A percentile compares a stretch with the other conserved stretches of the same genome.
Evolutionary conservation across 2,113 vertebrate genomes (phyloP).

Genomic region (Pterocles orientalis): DNA sequence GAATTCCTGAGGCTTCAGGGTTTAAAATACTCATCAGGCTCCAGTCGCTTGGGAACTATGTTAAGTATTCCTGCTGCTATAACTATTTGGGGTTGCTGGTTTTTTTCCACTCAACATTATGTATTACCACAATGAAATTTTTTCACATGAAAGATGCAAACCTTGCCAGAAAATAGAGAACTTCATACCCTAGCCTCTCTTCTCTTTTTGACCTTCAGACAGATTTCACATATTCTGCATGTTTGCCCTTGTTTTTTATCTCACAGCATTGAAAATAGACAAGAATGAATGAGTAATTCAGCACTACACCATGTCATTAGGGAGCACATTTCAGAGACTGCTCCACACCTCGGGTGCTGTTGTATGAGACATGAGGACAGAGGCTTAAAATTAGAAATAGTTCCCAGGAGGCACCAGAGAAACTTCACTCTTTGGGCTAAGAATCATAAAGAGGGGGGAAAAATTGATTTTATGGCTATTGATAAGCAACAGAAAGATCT

Average conservation of each 20-base stretch:
- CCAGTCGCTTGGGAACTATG: constrained; percentile 53
- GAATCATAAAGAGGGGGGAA: neutral
- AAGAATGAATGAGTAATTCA: constrained; percentile 30
- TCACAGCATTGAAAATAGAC: neutral
- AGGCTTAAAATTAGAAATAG: constrained; percentile 46
- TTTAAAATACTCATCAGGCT: constrained; percentile 58
- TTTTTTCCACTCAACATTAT: neutral
- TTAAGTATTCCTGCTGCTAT: constrained; percentile 53
- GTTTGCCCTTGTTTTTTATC: constrained; percentile 35
- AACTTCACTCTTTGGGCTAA: neutral
- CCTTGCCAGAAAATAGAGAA: neutral
- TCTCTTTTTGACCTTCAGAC: constrained; percentile 29
- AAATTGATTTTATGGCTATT: neutral
- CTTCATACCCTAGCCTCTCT: neutral
- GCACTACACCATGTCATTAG: neutral
- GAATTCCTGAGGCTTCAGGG: constrained; percentile 21
- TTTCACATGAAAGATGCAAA: neutral
- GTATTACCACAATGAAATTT: neutral
- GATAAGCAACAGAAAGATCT: neutral
- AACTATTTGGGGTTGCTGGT: neutral
- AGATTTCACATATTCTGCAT: neutral
- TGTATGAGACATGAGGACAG: neutral
- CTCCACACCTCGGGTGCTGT: neutral
- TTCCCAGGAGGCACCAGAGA: neutral
- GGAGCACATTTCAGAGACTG: constrained; percentile 15